Evolutionary conservation across 2,888 invertebrate species (phyloP), one percentile per base, ranked within the genome.

Genomic region (Troides aeacus): DNA sequence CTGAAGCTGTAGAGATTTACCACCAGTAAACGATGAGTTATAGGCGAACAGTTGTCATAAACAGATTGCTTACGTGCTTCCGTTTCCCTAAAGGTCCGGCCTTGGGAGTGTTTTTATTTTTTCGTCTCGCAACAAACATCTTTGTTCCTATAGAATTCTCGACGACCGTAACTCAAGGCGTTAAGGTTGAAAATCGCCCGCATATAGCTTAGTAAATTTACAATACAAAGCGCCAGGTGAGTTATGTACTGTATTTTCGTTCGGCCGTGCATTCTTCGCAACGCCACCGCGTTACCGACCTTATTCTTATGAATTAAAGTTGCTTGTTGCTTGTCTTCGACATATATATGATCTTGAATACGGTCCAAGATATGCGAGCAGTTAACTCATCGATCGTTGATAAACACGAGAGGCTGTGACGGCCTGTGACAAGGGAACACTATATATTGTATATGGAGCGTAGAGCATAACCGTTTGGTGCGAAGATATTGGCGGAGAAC

Each of bases 281-380:
- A 24, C 1, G 36, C 17, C 21, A 21, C 1, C 17, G 5, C 3
- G 42, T 46, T 62, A 8, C 6, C n/a, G 56, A 24, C 46, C 30
- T 12, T 65, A 60, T 56, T 7, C 1, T n/a, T 7, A 21, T 50
- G 4, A 0, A 0, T 68, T 64, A 67, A 7, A 24, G 71, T 71
- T 60, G 58, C 58, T 63, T 71, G 69, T 60, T 6, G 21, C 42
- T 60, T 42, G 56, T 24, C 21, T 30, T 8, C 10, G 12, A 2
- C 56, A 36, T n/a, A 57, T 30, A 68, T 72, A 72, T 74, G 69
- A 69, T 69, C 69, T 74, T 77, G 75, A 76, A 75, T 69, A 72
- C 64, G 69, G 68, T 74, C 76, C 76, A 77, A 77, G 76, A 74
- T 73, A 73, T 74, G 60, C 46, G 24, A 64, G 67, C 63, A 68